A percentile compares a stretch with the other conserved stretches of the same genome.
phyloP scores from a whole-genome alignment of 1,140 invertebrate species.

The Hydropsyche tenuis region DNA sequence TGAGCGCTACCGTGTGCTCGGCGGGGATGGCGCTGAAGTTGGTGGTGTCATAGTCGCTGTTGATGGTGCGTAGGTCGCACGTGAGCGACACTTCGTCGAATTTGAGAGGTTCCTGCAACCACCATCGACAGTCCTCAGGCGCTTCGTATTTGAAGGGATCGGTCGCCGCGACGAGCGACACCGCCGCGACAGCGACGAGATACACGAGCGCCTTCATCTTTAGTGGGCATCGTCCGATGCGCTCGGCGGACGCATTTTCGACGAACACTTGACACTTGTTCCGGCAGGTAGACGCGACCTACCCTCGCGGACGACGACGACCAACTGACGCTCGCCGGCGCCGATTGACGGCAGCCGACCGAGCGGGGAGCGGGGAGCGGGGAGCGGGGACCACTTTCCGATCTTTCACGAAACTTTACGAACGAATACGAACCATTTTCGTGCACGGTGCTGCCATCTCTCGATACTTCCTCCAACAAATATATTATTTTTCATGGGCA shows the following conservation, averaged over 20 bases:
- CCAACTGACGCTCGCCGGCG: not conserved
- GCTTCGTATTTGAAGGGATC: constrained; percentile 74
- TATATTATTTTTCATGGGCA: too few relatives aligned
- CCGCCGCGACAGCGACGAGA: constrained; percentile 57
- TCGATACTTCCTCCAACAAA: too few relatives aligned
- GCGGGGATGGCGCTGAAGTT: constrained; percentile 87
- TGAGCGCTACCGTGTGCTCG: constrained; percentile 81
- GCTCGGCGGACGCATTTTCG: not conserved
- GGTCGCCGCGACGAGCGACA: constrained; percentile 61
- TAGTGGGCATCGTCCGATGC: not conserved
- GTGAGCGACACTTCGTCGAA: constrained; percentile 76
- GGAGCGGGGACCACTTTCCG: not conserved
- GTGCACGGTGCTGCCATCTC: too few relatives aligned
- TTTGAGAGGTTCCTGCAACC: constrained; percentile 63
- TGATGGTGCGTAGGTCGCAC: constrained; percentile 80
- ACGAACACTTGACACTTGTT: not conserved
- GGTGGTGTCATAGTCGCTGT: constrained; percentile 83
- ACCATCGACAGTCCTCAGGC: constrained; percentile 83
- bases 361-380: not conserved
- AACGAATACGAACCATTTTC: not conserved
- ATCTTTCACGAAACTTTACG: not conserved
- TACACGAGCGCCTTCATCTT: not conserved
- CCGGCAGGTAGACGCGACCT: constrained; percentile 3
- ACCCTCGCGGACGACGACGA: not conserved
- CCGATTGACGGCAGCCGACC: not conserved